Evolutionary conservation across 2,888 invertebrate species (phyloP), one percentile per base, ranked within the genome.

Genomic region (Cybosia mesomella): DNA sequence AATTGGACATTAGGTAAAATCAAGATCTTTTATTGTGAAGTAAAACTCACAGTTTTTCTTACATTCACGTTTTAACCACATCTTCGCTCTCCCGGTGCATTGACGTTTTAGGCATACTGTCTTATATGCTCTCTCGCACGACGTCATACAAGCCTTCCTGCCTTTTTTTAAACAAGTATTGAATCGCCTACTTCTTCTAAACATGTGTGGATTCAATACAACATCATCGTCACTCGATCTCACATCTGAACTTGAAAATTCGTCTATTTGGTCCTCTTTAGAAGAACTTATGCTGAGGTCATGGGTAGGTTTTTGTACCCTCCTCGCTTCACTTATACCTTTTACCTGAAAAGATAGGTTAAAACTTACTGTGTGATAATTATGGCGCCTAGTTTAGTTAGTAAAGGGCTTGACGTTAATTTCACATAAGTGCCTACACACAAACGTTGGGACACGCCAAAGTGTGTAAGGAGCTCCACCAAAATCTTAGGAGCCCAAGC

Each of bases 81-180:
- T 64, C 22, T 67, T 76, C 1, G 77, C 67, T 58, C 66, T 58
- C 9, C 32, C 66, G 0, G 67, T 60, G 24, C 77, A 78, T 13
- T 28, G 67, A 3, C 65, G 64, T 15, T 28, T 69, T n/a, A 22
- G 63, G 24, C 78, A 78, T 21, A 68, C 74, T 1, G 28, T 13
- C 10, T 64, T 78, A 13, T 32, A 74, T 0, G 74, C 77, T 8
- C 8, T 76, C 15, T 8, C 11, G 11, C 78, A 78, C 1, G 79
- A 67, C 5, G 63, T 68, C 1, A 5, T 34, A 34, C 78, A 78
- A 28, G 57, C 22, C 18, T 59, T 79, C 15, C 24, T 54, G 0
- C 66, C 64, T 69, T 68, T 79, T 0, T 58, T 65, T 0, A 60
- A 0, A 53, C 77, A 76, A 9, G 11, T 59, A 8, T 10, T 39